Conservation (phyloP, 2,113 vertebrate genomes). For the Forbesichthys papilliferus region DNA sequence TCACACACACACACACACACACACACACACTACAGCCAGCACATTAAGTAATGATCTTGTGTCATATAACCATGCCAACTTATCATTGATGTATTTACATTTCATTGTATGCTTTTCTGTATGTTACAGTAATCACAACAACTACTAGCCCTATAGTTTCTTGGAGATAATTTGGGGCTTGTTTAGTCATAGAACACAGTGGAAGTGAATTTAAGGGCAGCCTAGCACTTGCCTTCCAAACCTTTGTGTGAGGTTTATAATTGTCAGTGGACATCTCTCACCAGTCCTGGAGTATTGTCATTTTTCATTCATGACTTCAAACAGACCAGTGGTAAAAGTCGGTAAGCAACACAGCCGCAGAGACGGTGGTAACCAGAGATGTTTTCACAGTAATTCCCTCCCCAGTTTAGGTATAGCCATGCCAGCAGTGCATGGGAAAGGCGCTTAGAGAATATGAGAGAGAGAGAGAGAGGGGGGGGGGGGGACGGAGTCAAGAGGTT, state of each 20-base stretch:
- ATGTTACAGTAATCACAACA: too few species aligned
- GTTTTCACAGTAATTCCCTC: constrained; percentile 71
- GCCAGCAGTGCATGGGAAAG: constrained; percentile 60
- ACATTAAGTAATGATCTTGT: too few species aligned
- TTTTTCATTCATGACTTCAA: constrained; percentile 79
- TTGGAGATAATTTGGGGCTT: neutral
- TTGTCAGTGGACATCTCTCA: constrained; percentile 52
- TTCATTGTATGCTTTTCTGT: neutral
- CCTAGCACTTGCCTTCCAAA: constrained; percentile 38
- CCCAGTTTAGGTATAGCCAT: constrained; percentile 54
- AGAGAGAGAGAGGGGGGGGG: constrained; percentile 25
- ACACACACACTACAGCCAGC: neutral
- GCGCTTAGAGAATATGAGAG: constrained; percentile 19
- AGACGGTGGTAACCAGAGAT: constrained; percentile 71
- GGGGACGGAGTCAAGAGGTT: neutral
- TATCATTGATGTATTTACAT: neutral
- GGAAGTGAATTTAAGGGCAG: constrained; percentile 3
- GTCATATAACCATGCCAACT: too few species aligned
- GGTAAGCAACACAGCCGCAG: constrained; percentile 59
- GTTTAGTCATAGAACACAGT: constrained; percentile 20
- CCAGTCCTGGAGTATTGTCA: constrained; percentile 59
- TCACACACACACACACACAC: neutral
- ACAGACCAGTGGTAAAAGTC: constrained; percentile 62
- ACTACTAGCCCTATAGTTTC: neutral
- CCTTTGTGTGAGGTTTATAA: constrained; percentile 60